Evolutionary conservation across 2,797 vertebrate species (phyloP).

Genomic region (Heterohyrax brucei): DNA sequence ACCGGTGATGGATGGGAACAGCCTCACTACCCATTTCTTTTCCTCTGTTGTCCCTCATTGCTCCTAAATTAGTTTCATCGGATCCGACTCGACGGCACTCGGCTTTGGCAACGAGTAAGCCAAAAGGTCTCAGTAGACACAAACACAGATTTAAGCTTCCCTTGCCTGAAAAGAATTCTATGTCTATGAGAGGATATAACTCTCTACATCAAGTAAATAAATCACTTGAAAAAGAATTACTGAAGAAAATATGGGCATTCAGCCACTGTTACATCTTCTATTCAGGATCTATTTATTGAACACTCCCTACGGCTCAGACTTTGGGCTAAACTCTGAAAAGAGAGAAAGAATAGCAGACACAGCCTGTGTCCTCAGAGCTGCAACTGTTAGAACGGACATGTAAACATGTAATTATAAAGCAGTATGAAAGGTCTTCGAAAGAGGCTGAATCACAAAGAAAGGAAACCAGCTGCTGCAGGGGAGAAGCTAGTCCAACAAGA

Average conservation of each 20-base stretch:
- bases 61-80: conserved; percentile 58
- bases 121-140: conserved; percentile 27
- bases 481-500: neutral
- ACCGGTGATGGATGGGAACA: neutral
- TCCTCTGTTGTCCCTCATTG: neutral
- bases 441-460: neutral
- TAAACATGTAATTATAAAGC: neutral
- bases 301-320: neutral
- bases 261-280: conserved; percentile 6
- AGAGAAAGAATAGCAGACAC: neutral
- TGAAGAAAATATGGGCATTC: neutral
- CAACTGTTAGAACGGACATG: neutral
- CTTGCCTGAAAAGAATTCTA: conserved; percentile 66
- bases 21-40: conserved; percentile 8
- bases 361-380: neutral
- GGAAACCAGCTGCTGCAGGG: neutral
- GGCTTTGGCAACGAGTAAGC: neutral
- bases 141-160: conserved; percentile 63
- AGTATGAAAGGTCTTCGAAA: neutral
- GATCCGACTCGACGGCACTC: no score
- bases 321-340: neutral
- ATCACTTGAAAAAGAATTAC: conserved; percentile 26
- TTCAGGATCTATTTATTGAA: neutral
- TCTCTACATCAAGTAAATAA: conserved; percentile 45
- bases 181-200: conserved; percentile 25